These are phyloP conservation scores for Hoplodrina ambigua DNA, from an alignment of 2,888 invertebrate species.

Conservation along the genomic window DNA sequence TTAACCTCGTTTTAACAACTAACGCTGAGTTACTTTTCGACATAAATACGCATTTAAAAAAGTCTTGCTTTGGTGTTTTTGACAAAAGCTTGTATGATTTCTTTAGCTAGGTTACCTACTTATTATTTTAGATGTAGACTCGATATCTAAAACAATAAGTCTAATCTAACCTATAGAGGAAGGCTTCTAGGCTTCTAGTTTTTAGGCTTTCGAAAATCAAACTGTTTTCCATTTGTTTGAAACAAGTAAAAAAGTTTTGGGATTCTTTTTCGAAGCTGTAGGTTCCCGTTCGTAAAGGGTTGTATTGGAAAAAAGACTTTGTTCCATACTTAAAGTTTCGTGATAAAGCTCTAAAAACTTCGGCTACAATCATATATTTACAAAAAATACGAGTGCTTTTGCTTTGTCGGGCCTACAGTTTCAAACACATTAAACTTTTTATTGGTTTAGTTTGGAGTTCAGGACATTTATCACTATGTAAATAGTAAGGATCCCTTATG, in stretches of 20 bases:
- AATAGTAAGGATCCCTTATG: not conserved
- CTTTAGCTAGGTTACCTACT: no score
- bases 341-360: conserved; percentile 14
- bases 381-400: conserved; percentile 13
- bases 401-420: conserved; percentile 19
- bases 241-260: conserved; percentile 2
- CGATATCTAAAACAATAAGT: no score
- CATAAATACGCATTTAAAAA: no score
- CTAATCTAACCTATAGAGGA: no score
- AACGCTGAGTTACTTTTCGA: no score
- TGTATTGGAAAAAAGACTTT: conserved; percentile 16
- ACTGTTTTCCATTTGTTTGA: not conserved
- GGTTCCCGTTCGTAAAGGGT: not conserved
- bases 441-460: conserved; percentile 20
- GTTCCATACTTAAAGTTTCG: not conserved
- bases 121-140: not conserved
- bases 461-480: conserved; percentile 4
- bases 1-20: no score
- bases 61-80: no score
- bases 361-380: conserved; percentile 4
- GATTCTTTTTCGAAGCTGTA: not conserved
- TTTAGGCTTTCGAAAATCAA: not conserved
- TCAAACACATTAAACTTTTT: conserved; percentile 24
- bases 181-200: no score
- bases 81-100: no score